Evolutionary conservation across 1,140 invertebrate genomes (phyloP).

Genomic region (Drosophila cardini): DNA sequence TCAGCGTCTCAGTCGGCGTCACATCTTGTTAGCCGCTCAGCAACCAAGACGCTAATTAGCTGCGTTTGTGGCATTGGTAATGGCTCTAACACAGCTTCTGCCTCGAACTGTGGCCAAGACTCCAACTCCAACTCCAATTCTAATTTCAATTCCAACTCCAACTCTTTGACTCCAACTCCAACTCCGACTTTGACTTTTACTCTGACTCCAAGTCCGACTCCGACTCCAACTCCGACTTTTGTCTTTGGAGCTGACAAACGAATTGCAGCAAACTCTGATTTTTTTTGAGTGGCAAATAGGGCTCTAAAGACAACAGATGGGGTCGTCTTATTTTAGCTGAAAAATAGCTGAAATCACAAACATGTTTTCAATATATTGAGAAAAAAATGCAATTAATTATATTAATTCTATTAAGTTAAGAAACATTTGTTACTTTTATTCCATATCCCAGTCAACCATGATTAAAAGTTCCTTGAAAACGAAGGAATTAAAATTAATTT

Average conservation of each 20-base stretch:
- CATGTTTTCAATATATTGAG: too few species aligned
- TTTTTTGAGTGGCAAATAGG: constrained; percentile 11
- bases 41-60: constrained; percentile 74
- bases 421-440: too few species aligned
- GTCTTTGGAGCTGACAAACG: constrained; percentile 10
- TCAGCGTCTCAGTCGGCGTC: constrained; percentile 23
- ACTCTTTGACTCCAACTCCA: not conserved
- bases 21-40: constrained; percentile 38
- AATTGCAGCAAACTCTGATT: constrained; percentile 24
- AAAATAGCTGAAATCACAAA: too few species aligned
- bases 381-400: too few species aligned
- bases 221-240: not conserved
- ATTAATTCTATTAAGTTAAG: too few species aligned
- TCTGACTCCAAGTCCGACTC: not conserved
- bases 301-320: constrained; percentile 28
- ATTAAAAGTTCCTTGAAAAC: too few species aligned
- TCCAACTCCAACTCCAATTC: not conserved
- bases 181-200: not conserved
- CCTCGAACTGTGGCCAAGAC: not conserved
- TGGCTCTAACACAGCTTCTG: constrained; percentile 40
- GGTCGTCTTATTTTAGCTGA: not conserved
- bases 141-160: too few species aligned
- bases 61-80: constrained; percentile 63
- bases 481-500: too few species aligned
- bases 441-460: too few species aligned